These are phyloP conservation scores for Catharus ustulatus DNA, from an alignment of 2,797 vertebrate species.

Conservation along the genomic window DNA sequence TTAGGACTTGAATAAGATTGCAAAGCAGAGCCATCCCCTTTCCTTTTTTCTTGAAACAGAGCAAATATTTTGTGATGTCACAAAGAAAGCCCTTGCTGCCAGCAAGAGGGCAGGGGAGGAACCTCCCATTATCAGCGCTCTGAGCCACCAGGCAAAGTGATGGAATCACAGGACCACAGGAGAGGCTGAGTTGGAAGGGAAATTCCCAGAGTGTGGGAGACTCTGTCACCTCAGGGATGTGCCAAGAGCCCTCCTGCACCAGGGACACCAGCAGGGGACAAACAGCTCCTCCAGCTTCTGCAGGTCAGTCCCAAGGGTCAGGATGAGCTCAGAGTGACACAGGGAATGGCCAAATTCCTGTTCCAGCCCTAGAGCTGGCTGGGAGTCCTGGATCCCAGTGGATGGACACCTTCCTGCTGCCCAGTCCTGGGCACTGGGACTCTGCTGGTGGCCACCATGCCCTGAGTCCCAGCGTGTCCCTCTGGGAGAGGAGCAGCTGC, in stretches of 20 bases:
- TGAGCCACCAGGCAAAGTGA: not conserved
- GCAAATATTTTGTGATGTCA: not conserved
- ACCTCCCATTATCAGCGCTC: not conserved
- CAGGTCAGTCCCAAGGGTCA: not conserved
- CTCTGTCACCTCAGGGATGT: not conserved
- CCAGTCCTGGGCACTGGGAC: not conserved
- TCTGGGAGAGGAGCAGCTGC: not conserved
- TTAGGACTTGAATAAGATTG: not conserved
- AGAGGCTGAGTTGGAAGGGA: not conserved
- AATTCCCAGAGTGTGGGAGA: not conserved
- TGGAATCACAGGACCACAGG: not conserved
- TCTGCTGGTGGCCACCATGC: not conserved
- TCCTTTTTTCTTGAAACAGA: not conserved
- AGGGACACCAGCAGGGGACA: not conserved
- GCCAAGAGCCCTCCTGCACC: not conserved
- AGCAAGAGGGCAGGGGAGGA: not conserved
- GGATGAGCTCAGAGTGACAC: not conserved
- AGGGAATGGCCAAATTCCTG: not conserved
- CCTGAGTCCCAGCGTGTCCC: not conserved
- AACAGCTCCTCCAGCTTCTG: not conserved
- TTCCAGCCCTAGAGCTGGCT: not conserved
- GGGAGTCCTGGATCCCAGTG: not conserved
- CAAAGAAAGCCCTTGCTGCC: not conserved
- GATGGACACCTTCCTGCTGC: not conserved
- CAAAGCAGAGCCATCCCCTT: not conserved